Base-by-base conservation (phyloP, 2,888 invertebrate genomes). In the Campoletis raptor region DNA sequence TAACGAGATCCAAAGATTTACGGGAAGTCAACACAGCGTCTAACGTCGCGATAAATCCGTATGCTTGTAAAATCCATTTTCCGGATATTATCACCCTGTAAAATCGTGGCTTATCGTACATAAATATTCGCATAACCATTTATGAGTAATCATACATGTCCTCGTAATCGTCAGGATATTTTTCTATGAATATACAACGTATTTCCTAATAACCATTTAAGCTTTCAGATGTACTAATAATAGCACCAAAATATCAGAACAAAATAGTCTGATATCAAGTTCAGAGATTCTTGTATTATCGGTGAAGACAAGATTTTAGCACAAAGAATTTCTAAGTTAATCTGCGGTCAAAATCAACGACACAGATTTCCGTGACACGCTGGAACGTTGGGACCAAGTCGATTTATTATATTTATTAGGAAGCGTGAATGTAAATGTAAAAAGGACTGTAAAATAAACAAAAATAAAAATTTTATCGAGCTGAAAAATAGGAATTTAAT, bases 1-100 rank as follows among this genome's bases (percentile, higher is more conserved):
- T 83, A 83, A 79, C 57, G 42, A 83, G 83, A 67, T 69, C 48
- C 54, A 24, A 83, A 67, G 83, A 79, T 83, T 83, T 83, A 83
- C 79, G 79, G 45, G 45, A 83, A 72, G 74, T 79, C 73, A 57
- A 74, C 79, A 79, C 57, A 61, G 61, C 66, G 66, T 48, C 45
- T 45, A 57, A 61, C 73, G 67, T 67, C 67, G 74, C 73, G 45
- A 67, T 73, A 73, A 66, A 79, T 79, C 79, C 24, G 69, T 15
- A 79, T 69, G 79, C 57, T 30, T 61, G 74, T 74, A 69, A 78
- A 73, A 79, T 79, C 54, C 54, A 54, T 57, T 12, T 42, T 12
- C 9, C 48, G 67, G 69, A 61, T 79, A 79, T 79, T 40, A 79
- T 79, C 73, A 24, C 48, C 67, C 45, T 67, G 69, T 79, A 74